Base-by-base conservation (phyloP, 2,797 vertebrate species). In the Crotalus adamanteus region DNA sequence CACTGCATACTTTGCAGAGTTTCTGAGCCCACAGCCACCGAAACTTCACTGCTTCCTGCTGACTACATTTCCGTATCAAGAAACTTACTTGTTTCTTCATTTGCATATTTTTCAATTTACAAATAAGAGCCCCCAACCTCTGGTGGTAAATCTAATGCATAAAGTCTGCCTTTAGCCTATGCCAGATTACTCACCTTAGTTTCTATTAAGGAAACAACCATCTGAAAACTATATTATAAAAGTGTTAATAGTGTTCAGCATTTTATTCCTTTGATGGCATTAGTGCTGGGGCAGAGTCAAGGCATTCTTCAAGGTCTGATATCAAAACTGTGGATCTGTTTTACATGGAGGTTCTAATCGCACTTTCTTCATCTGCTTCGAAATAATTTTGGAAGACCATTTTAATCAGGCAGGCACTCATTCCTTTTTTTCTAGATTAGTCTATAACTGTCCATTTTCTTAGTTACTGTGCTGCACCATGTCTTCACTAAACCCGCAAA, bases 41-140 rank as follows among this genome's bases (percentile, higher is more conserved):
- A 1, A 20, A 60, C 78, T 85, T 22, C 87, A 31, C 93, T 90
- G 57, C 91, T 95, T 96, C 94, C 95, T 96, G 95, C 94, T 87
- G 51, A 16, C 91, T 11, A 86, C 89, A 8, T 94, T 95, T 94
- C 94, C 94, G 95, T 1, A 28, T 60, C 0, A 89, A 92, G 92
- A 53, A 94, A n/a, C 56, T 42, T 4, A 26, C 86, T 91, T 78
- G 93, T 28, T 31, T 0, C 6, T 51, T 86, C 0, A 88, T 95
- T 96, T 95, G 94, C 95, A 93, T 94, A 92, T 86, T 88, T 90
- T 87, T 93, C 25, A 16, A 56, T 88, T 83, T 88, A 69, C 65
- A 91, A 8, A 9, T 25, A 91, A 55, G 37, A 47, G 73, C 8
- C 37, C 20, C 18, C 31, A 42, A 78, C 0, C 7, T 5, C 0